Base-by-base conservation (phyloP, 2,797 vertebrate species). In the Alectoris magna region DNA sequence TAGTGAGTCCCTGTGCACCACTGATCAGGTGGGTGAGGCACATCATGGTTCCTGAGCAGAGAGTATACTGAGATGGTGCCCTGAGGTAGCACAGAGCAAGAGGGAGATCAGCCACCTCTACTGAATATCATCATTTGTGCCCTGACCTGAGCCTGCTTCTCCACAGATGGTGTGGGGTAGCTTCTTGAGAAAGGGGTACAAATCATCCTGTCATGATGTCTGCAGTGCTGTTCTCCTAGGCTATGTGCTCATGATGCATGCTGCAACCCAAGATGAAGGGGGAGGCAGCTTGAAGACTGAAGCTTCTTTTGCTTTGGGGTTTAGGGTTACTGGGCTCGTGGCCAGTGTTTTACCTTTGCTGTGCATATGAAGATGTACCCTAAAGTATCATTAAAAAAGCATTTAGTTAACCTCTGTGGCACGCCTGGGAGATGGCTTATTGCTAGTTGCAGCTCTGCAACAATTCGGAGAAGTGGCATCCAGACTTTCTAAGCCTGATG, bases 131-230 rank as follows among this genome's bases (percentile, higher is more conserved):
- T 60, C 6, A 0, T 9, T 9, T 1, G 0, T 38, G 29, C 23
- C 7, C 18, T 56, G 59, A 23, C 6, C 21, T 53, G 39, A 16
- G 10, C 44, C 24, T 72, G 21, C 18, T 76, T 46, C 59, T 58
- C 55, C 18, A 48, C n/a, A 34, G 44, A 19, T 7, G 6, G 7
- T 0, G 0, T 0, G 0, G 3, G 11, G 24, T 24, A 22, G 0
- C 18, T 73, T 38, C 36, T 16, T 56, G 13, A 26, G 13, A 51
- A 36, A 79, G 3, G 18, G 8, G 0, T 34, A 7, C 21, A 27
- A 72, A 64, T 17, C 3, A 15, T 27, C 41, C 55, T 26, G 36
- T 15, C 17, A 15, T 0, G 0, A 4, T 43, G 4, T 24, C 29
- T 34, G 26, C 44, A 46, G 16, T 9, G 10, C 21, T 44, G 24